Evolutionary conservation across 2,113 vertebrate genomes (phyloP).

Genomic region (Tragelaphus scriptus): DNA sequence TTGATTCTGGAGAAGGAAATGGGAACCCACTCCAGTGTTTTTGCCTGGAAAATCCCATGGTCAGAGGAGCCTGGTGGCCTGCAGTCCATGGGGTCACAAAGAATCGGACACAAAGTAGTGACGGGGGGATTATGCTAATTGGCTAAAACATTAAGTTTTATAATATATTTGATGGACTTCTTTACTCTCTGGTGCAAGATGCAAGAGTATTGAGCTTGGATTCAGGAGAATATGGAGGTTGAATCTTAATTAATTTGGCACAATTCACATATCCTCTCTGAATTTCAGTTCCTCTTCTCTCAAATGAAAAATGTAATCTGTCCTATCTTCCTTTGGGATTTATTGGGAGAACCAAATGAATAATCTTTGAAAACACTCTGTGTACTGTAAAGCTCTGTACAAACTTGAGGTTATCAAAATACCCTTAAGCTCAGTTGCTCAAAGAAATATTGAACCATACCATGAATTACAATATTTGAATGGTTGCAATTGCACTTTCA

Average conservation of each 20-base stretch:
- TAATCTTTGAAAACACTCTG: background rate
- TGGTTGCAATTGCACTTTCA: background rate
- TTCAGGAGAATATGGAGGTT: background rate
- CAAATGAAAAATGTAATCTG: background rate
- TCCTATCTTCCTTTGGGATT: background rate
- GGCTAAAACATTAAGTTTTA: background rate
- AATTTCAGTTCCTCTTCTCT: background rate
- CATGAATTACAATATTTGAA: background rate
- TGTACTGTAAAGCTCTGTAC: background rate
- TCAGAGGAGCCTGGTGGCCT: background rate
- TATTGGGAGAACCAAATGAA: background rate
- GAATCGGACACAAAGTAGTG: rapidly evolving
- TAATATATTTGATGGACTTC: background rate
- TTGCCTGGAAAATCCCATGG: background rate
- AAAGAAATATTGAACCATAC: background rate
- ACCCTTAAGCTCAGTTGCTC: background rate
- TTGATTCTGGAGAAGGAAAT: background rate
- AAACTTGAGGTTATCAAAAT: background rate
- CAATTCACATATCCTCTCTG: background rate
- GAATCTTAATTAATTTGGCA: background rate
- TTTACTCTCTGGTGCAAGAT: background rate
- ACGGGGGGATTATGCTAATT: background rate
- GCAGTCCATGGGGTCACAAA: background rate
- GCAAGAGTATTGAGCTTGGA: background rate
- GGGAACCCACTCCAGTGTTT: background rate